Conservation (phyloP, 2,888 invertebrate species). For the Fragum sueziense region DNA sequence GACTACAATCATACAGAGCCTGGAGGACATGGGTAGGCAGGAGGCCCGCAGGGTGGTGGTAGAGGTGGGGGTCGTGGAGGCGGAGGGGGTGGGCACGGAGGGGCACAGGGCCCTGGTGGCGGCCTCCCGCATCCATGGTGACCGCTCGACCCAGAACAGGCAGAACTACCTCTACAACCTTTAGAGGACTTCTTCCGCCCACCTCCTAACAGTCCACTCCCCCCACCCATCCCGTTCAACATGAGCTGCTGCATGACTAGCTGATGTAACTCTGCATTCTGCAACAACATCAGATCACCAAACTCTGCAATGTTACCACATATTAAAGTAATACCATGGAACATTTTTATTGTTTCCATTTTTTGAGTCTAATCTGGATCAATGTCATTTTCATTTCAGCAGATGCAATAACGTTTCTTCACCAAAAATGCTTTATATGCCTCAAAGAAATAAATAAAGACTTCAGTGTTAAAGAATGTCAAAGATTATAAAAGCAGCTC, state of each 20-base stretch:
- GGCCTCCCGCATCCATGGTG: neutral
- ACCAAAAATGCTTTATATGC: no score
- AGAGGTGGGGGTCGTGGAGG: neutral
- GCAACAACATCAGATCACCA: conserved; percentile 78
- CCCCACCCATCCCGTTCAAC: conserved; percentile 60
- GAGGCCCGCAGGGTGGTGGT: neutral
- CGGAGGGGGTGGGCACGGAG: neutral
- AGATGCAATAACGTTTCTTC: no score
- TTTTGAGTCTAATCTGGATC: no score
- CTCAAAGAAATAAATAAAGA: no score
- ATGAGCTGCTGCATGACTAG: conserved; percentile 77
- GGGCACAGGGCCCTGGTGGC: neutral
- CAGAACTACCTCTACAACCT: neutral
- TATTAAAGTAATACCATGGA: neutral
- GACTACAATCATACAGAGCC: no score
- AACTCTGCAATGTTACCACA: conserved; percentile 65
- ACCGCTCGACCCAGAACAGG: conserved; percentile 23
- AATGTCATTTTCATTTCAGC: no score
- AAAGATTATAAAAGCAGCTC: no score
- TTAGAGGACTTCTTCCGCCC: neutral
- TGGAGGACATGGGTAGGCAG: neutral
- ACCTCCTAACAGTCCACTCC: neutral
- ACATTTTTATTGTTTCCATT: neutral
- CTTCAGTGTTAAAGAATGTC: no score
- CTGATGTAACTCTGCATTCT: conserved; percentile 78